A percentile compares a stretch with the other conserved stretches of the same genome.
Conservation (phyloP, 2,888 invertebrate genomes). For the Andrena trimmerana region DNA sequence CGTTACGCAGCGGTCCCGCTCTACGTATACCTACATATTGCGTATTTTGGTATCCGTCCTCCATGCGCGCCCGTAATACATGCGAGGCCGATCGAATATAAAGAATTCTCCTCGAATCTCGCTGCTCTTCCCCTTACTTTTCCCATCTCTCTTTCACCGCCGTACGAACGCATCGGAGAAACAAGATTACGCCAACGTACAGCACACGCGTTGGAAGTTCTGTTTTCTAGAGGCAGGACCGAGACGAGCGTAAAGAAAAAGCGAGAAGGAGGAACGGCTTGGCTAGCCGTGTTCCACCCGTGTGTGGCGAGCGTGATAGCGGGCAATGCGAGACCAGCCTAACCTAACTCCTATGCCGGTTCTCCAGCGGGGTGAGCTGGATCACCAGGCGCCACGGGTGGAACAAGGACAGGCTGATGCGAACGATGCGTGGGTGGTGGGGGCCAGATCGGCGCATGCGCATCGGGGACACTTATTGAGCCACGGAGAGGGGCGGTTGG, state of each 20-base stretch:
- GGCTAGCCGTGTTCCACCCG: slow-evolving; percentile 82
- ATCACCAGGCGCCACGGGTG: slow-evolving; percentile 56
- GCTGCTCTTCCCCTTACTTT: slow-evolving; percentile 72
- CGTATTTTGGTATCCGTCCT: slow-evolving; percentile 42
- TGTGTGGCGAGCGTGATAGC: slow-evolving; percentile 71
- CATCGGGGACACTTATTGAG: slow-evolving; percentile 74
- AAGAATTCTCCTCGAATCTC: slow-evolving; percentile 74
- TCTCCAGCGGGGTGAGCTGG: slow-evolving; percentile 74
- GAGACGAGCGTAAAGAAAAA: slow-evolving; percentile 49
- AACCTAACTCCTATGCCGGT: slow-evolving; percentile 81
- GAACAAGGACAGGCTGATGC: slow-evolving; percentile 53
- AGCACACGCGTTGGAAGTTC: slow-evolving; percentile 68
- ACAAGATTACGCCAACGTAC: slow-evolving; percentile 80
- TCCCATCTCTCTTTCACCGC: slow-evolving; percentile 61
- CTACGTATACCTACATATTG: slow-evolving; percentile 10
- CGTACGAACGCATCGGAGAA: slow-evolving; percentile 65
- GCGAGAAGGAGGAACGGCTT: slow-evolving; percentile 54
- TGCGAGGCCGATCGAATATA: slow-evolving; percentile 61
- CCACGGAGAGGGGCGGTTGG: slow-evolving; percentile 76
- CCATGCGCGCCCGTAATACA: slow-evolving; percentile 10
- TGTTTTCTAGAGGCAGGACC: slow-evolving; percentile 52
- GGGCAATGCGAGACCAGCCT: slow-evolving; percentile 77
- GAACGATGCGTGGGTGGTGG: slow-evolving; percentile 81
- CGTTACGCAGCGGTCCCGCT: slow-evolving; percentile 31
- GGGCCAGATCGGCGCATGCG: slow-evolving; percentile 76